A percentile compares a stretch with the other conserved stretches of the same genome.
phyloP scores from a whole-genome alignment of 2,113 vertebrate genomes.

The Erythrolamprus reginae region DNA sequence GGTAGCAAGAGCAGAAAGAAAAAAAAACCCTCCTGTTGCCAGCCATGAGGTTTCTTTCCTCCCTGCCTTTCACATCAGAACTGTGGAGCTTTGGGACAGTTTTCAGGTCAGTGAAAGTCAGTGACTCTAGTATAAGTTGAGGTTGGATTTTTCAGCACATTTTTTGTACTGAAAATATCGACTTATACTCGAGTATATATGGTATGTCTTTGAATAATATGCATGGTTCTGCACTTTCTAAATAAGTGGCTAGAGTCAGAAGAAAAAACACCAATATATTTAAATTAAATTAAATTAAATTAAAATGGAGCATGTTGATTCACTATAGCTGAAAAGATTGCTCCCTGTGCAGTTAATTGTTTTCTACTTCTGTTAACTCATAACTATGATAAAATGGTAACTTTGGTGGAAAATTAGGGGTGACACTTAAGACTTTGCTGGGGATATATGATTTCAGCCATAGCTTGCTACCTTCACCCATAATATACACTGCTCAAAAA shows the following conservation, averaged over 20 bases:
- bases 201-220: background rate
- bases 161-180: no score
- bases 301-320: background rate
- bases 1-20: no score
- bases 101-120: no score
- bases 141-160: no score
- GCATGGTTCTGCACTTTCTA: background rate
- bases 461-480: background rate
- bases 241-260: background rate
- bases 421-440: background rate
- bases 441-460: background rate
- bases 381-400: background rate
- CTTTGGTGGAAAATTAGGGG: background rate
- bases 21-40: no score
- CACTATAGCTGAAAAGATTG: background rate
- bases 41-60: no score
- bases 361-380: background rate
- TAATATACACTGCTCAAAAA: no score
- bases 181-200: no score
- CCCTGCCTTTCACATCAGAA: no score
- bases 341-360: background rate
- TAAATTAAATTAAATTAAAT: background rate
- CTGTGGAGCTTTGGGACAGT: no score
- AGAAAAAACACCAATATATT: background rate
- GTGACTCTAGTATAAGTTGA: no score